Base-by-base conservation (phyloP, 2,888 invertebrate genomes). In the Lasioglossum leucozonium region DNA sequence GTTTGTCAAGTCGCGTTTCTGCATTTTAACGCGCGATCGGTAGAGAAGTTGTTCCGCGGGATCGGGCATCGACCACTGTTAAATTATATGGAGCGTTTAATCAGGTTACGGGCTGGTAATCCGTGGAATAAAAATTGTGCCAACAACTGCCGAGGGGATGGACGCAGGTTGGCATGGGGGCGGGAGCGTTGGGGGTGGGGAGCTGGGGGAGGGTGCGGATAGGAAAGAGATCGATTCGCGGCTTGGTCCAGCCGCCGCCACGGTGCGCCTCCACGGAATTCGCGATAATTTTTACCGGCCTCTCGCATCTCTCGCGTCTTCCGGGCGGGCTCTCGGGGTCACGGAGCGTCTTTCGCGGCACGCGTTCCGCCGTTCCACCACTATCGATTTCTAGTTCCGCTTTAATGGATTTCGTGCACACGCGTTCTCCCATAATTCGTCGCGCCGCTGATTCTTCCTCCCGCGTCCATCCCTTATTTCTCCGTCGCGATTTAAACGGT, bases 51-150 rank as follows among this genome's bases (percentile, higher is more conserved):
- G 77, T 88, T 78, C 73, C 58, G 65, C 71, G 71, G 79, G 18
- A 10, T n/a, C 55, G 11, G n/a, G 30, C 62, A 74, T 34, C 3
- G 81, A 81, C 67, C 40, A 65, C 34, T 83, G 74, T 88, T 86
- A 85, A 90, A 89, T 87, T 88, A 87, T 90, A 90, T 85, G 84
- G 77, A 82, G 80, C 82, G 81, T 85, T 89, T 85, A 90, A 90
- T 90, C 83, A 87, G 81, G 82, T 87, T 90, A 86, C 74, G 72
- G 71, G 69, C 65, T 75, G 69, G 71, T 72, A 78, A 77, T 73
- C 30, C 76, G 74, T 58, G 77, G 79, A 85, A 85, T 82, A 88
- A 88, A 88, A 87, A 87, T 88, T 79, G 47, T 87, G 80, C 67
- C 44, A 74, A 55, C 26, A 40, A 72, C 69, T 16, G 71, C 62